Evolutionary conservation across 2,797 vertebrate genomes (phyloP).

Genomic region (Acanthis flammea): DNA sequence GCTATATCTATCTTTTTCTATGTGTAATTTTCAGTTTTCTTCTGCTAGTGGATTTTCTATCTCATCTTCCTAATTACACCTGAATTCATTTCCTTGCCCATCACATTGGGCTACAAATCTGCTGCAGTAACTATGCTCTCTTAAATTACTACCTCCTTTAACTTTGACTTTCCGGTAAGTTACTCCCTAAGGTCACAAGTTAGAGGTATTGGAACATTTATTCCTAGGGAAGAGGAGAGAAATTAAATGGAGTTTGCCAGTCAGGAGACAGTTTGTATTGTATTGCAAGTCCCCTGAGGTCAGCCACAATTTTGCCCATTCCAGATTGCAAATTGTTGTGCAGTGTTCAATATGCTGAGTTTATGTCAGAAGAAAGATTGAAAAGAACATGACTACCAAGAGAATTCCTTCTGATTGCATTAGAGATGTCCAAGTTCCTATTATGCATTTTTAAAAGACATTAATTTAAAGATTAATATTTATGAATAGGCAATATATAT

Average conservation of each 20-base stretch:
- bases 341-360: conserved; percentile 21
- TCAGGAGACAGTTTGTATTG: neutral
- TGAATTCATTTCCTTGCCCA: neutral
- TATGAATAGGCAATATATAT: neutral
- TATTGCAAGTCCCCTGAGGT: neutral
- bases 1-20: neutral
- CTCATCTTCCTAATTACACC: neutral
- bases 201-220: conserved; percentile 32
- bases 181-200: conserved; percentile 10
- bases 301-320: conserved; percentile 35
- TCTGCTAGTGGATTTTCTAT: neutral
- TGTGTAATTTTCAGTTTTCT: neutral
- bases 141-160: conserved; percentile 20
- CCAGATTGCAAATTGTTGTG: neutral
- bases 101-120: neutral
- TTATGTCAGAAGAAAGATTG: conserved; percentile 10
- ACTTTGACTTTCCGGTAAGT: conserved; percentile 19
- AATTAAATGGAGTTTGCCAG: conserved; percentile 55
- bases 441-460: neutral
- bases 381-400: neutral
- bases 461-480: neutral
- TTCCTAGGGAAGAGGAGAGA: neutral
- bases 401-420: neutral
- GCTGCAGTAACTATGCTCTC: neutral
- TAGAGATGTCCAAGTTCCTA: neutral